These are phyloP conservation scores for Enteromius trimaculatus DNA, from an alignment of 2,797 vertebrate species.

Conservation along the genomic window DNA sequence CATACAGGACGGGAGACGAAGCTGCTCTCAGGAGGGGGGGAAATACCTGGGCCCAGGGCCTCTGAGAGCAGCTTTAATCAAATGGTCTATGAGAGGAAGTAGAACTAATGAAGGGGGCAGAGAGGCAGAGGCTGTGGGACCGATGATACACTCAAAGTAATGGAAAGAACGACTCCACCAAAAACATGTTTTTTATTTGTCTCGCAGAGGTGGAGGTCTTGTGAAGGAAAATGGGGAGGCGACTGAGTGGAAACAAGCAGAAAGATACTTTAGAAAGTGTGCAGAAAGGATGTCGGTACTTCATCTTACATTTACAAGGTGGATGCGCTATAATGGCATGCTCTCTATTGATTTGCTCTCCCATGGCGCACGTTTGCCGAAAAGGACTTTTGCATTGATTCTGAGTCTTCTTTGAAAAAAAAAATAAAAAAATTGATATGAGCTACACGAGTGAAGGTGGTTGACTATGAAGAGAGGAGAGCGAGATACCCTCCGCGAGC, in stretches of 20 bases:
- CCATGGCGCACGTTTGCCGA: constrained; percentile 13
- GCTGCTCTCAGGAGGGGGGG: neutral
- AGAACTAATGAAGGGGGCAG: constrained; percentile 22
- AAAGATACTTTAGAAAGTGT: neutral
- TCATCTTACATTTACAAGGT: constrained; percentile 23
- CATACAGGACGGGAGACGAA: neutral
- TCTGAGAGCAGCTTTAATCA: neutral
- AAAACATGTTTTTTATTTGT: constrained; percentile 17
- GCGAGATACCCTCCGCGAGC: neutral
- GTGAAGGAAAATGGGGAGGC: neutral
- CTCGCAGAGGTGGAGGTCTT: neutral
- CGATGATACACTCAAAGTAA: neutral
- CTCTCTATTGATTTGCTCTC: constrained; percentile 45
- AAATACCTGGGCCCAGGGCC: constrained; percentile 12
- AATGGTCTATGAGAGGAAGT: constrained; percentile 17
- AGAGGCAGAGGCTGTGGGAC: neutral
- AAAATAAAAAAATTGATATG: constrained; percentile 11
- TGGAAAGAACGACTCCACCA: constrained; percentile 5
- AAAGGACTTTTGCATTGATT: constrained; percentile 40
- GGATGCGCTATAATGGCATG: constrained; percentile 33
- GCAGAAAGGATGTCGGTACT: neutral
- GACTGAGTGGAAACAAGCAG: neutral
- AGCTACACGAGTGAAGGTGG: constrained; percentile 8
- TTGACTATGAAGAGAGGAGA: neutral
- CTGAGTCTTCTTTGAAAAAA: constrained; percentile 22